Percentiles rank a stretch among this genome's conserved stretches.
Conservation (phyloP, 2,797 vertebrate species). For the Zenarchopterus dispar region DNA sequence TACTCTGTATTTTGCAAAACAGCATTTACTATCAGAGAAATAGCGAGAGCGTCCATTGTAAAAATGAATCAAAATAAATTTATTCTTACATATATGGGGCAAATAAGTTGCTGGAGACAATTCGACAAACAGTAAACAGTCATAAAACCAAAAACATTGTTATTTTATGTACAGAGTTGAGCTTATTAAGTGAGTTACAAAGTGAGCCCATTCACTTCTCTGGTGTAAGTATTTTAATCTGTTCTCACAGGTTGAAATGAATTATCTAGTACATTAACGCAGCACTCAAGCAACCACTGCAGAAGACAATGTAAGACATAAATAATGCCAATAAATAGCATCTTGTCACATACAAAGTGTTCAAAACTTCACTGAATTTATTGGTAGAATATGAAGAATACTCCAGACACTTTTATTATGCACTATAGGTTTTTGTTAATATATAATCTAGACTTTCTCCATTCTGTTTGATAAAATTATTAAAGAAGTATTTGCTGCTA, state of each 20-base stretch:
- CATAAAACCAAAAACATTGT: conserved; percentile 61
- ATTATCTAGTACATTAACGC: conserved; percentile 29
- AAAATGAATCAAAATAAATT: conserved; percentile 23
- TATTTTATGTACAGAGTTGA: conserved; percentile 71
- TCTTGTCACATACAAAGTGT: conserved; percentile 40
- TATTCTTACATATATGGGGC: conserved; percentile 13
- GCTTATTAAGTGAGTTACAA: conserved; percentile 57
- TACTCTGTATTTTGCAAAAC: conserved; percentile 16
- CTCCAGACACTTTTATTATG: background rate
- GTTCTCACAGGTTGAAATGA: conserved; percentile 25
- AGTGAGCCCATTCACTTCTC: conserved; percentile 36
- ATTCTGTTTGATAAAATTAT: background rate
- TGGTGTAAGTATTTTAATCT: conserved; percentile 42
- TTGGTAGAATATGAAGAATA: background rate
- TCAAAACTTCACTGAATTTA: conserved; percentile 19
- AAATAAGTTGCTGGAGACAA: conserved; percentile 36
- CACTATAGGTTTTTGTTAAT: background rate
- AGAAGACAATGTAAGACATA: conserved; percentile 54
- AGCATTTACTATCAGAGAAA: conserved; percentile 22
- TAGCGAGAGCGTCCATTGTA: conserved; percentile 19
- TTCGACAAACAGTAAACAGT: conserved; percentile 40
- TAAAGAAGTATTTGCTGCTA: conserved; percentile 2
- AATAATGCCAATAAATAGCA: conserved; percentile 46
- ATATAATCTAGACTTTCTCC: background rate
- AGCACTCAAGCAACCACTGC: conserved; percentile 33